Evolutionary conservation across 2,113 vertebrate species (phyloP).

Genomic region (Lamprologus tigripictilis): DNA sequence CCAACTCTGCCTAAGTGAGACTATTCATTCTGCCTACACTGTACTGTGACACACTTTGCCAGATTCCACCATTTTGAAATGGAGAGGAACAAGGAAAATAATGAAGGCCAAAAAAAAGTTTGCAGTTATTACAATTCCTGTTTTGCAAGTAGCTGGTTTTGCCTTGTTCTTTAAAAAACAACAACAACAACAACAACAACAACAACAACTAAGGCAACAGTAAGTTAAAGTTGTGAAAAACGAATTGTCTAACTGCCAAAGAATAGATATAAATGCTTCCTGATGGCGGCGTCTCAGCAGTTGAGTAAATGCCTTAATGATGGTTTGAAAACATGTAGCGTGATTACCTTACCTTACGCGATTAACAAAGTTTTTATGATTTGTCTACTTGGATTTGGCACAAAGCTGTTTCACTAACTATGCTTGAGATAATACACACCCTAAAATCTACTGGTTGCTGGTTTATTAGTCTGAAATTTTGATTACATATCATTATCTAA

Average conservation of each 20-base stretch:
- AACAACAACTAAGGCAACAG: rapidly evolving
- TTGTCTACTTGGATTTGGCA: background rate
- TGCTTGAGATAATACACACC: background rate
- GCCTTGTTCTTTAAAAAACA: background rate
- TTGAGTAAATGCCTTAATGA: background rate
- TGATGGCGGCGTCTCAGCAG: background rate
- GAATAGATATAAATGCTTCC: background rate
- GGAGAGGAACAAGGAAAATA: background rate
- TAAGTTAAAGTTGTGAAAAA: background rate
- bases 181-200: no score
- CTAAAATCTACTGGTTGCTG: background rate
- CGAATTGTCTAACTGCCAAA: background rate
- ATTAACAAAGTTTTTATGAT: background rate
- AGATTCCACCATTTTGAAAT: background rate
- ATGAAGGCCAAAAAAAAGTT: background rate
- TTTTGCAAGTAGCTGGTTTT: background rate
- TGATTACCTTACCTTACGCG: no score
- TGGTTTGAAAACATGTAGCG: background rate
- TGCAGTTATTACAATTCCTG: background rate
- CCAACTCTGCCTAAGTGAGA: background rate
- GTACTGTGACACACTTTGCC: background rate
- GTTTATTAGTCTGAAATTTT: background rate
- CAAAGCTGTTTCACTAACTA: background rate
- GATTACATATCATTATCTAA: background rate
- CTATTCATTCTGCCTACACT: background rate